Percentiles rank a stretch among this genome's conserved stretches.
phyloP scores from a whole-genome alignment of 2,888 invertebrate species.

The Acleris literana region DNA sequence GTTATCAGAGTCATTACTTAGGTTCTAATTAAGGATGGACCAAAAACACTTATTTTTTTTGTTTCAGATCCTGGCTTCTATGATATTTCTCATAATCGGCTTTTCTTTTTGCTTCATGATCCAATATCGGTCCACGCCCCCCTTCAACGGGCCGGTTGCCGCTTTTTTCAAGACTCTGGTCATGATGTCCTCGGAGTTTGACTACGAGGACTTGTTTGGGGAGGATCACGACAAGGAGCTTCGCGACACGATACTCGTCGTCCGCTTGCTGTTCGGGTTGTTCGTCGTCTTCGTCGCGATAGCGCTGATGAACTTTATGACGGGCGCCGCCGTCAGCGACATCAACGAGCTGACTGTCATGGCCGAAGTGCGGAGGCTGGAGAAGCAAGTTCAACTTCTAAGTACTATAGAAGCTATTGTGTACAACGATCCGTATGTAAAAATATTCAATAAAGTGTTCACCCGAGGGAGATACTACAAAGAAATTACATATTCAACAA shows the following conservation, averaged over 20 bases:
- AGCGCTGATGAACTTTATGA: conserved; percentile 64
- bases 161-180: conserved; percentile 14
- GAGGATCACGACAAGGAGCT: neutral
- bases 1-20: no score
- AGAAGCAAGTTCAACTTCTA: conserved; percentile 60
- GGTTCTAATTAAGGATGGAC: no score
- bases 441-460: neutral
- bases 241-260: neutral
- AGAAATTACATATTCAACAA: neutral
- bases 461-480: neutral
- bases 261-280: conserved; percentile 47
- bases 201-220: conserved; percentile 6
- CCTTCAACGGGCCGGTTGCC: conserved; percentile 4
- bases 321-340: conserved; percentile 66
- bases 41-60: no score
- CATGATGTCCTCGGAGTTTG: conserved; percentile 24
- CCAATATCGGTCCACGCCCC: neutral
- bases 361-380: conserved; percentile 57
- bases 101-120: conserved; percentile 23
- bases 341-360: conserved; percentile 59
- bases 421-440: neutral
- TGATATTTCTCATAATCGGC: neutral
- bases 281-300: conserved; percentile 63
- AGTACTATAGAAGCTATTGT: conserved; percentile 45
- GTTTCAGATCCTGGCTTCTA: conserved; percentile 9